These are phyloP conservation scores for Polymixis lichenea DNA, from an alignment of 2,888 invertebrate species.

Conservation along the genomic window DNA sequence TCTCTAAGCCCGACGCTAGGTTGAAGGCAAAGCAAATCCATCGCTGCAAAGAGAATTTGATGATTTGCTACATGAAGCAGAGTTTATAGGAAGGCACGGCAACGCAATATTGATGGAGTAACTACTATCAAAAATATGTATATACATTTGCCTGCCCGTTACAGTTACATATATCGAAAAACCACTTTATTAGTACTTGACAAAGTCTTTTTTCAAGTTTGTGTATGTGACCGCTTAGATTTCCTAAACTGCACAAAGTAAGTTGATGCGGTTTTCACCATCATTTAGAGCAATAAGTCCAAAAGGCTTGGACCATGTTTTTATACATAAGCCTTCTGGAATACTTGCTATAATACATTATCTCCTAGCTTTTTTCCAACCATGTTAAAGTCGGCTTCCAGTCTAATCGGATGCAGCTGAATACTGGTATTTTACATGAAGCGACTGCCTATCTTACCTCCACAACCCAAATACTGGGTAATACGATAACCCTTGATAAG, in stretches of 20 bases:
- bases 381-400: no score
- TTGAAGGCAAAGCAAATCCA: slow-evolving; percentile 14
- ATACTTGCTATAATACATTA: no score
- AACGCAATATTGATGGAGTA: not conserved
- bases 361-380: no score
- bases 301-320: not conserved
- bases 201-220: no score
- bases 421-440: no score
- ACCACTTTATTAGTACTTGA: not conserved
- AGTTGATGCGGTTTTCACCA: not conserved
- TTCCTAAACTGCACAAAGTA: not conserved
- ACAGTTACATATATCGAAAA: no score
- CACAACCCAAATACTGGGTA: no score
- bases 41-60: slow-evolving; percentile 22
- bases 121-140: not conserved
- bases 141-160: not conserved
- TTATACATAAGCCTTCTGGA: no score
- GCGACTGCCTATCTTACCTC: no score
- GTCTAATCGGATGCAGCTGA: no score
- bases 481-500: no score
- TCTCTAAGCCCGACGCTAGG: slow-evolving; percentile 32
- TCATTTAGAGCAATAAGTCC: not conserved
- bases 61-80: slow-evolving; percentile 3
- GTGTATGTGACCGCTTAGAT: no score
- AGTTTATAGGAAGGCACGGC: not conserved